Evolutionary conservation across 2,888 invertebrate species (phyloP), one percentile per base, ranked within the genome.

Genomic region (Diploptera punctata): DNA sequence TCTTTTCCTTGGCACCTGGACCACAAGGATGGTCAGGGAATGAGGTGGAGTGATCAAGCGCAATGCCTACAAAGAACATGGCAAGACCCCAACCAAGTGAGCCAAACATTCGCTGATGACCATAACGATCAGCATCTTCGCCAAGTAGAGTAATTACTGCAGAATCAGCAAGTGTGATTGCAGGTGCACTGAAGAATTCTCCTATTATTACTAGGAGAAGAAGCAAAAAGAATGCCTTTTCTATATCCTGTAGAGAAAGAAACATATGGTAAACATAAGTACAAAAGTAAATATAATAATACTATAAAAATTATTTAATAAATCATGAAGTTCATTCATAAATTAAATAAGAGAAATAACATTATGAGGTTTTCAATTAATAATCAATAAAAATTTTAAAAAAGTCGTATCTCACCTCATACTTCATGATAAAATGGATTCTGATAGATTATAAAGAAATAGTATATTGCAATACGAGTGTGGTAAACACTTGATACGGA

Each of bases 61-160:
- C 97, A 78, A 97, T 96, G 73, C 96, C 97, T 73, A 99, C 97
- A 81, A 99, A 93, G 84, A 99, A 99, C 99, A 99, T 99, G 60
- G 99, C 94, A 78, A 99, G 86, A 31, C 97, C 99, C 99, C 99
- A 99, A 57, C 99, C 99, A 71, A 98, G 86, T 19, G 97, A 98
- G 1, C 98, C 98, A 81, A 98, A 99, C 96, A 99, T 98, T 77
- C 99, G 90, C 84, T 99, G 99, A 80, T 97, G 94, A 0, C 98
- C 98, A 82, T 99, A 96, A 77, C 91, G 89, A 80, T 93, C 93
- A 0, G 93, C 92, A 80, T 94, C 95, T 80, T 96, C 95, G 0
- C 95, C 97, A 0, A 98, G 88, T 76, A 95, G 86, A 3, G 94
- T 94, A 75, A 97, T 93, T 52, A 94, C 95, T 5, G 95, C 96